A percentile compares a stretch with the other conserved stretches of the same genome.
Conservation (phyloP, 2,888 invertebrate species). For the Drosophila colorata region DNA sequence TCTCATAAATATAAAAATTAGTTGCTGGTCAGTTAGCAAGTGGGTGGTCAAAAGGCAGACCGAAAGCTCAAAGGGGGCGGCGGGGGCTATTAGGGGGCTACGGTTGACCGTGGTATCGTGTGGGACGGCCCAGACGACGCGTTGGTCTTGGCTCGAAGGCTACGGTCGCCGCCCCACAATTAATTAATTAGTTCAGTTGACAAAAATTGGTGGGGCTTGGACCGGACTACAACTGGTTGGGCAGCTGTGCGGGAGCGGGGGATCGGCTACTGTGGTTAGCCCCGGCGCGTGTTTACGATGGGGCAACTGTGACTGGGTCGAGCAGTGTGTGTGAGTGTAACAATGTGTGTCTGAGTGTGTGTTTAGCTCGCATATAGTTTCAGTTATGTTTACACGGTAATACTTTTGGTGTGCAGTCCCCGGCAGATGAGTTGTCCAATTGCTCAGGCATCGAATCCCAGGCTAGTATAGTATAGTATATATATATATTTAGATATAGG, state of each 20-base stretch:
- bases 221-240: constrained; percentile 12
- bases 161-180: constrained; percentile 76
- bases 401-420: not conserved
- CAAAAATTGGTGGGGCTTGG: constrained; percentile 81
- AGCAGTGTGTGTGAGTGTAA: constrained; percentile 9
- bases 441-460: too few relatives aligned
- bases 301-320: constrained; percentile 47
- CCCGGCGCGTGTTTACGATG: constrained; percentile 67
- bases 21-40: constrained; percentile 83
- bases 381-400: constrained; percentile 42
- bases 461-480: too few relatives aligned
- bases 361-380: constrained; percentile 10
- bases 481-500: too few relatives aligned
- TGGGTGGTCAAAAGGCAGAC: constrained; percentile 43
- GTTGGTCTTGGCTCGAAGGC: constrained; percentile 46
- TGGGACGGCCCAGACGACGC: constrained; percentile 30
- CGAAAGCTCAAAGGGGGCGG: not conserved
- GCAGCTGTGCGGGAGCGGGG: constrained; percentile 1
- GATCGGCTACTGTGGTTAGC: constrained; percentile 42
- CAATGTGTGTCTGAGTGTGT: constrained; percentile 21
- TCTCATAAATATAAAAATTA: constrained; percentile 83
- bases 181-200: constrained; percentile 84
- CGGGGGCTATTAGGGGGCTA: constrained; percentile 7
- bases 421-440: too few relatives aligned
- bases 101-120: constrained; percentile 31